phyloP scores from a whole-genome alignment of 2,888 invertebrate genomes.

The Pandemis corylana region DNA sequence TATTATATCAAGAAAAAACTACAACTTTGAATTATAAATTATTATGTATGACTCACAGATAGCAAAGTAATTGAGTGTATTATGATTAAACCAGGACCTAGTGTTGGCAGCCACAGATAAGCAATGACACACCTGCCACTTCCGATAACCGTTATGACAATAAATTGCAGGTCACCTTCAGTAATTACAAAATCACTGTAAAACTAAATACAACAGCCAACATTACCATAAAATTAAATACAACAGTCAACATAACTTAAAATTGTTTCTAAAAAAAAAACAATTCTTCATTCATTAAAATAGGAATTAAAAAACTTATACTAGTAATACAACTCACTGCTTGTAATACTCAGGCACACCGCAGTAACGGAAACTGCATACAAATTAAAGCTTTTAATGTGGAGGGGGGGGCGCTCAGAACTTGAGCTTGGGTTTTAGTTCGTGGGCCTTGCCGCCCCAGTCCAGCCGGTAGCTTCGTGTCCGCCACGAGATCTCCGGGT shows the following conservation, averaged over 20 bases:
- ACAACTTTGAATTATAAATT: conserved; percentile 32
- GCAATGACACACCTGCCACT: conserved; percentile 23
- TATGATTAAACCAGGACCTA: conserved; percentile 9
- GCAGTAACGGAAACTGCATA: conserved; percentile 50
- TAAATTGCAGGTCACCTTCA: conserved; percentile 19
- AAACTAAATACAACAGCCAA: conserved; percentile 36
- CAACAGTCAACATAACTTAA: conserved; percentile 34
- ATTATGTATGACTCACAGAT: conserved; percentile 32
- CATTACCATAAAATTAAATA: conserved; percentile 39
- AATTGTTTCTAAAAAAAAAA: conserved; percentile 75
- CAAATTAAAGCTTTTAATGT: conserved; percentile 77
- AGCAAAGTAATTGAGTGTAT: conserved; percentile 1
- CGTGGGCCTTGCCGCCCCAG: conserved; percentile 98
- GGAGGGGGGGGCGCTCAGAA: conserved; percentile 74
- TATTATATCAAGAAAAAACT: conserved; percentile 16
- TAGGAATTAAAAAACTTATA: conserved; percentile 72
- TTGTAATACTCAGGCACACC: conserved; percentile 30
- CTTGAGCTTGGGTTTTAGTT: conserved; percentile 90
- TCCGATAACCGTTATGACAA: conserved; percentile 5
- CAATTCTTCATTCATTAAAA: conserved; percentile 58
- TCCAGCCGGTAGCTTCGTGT: conserved; percentile 95
- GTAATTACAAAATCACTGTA: conserved; percentile 14
- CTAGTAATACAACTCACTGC: conserved; percentile 52
- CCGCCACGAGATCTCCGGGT: conserved; percentile 97
- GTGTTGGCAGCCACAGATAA: conserved; percentile 30